These are phyloP conservation scores for Sarcophaga subvicina DNA, from an alignment of 2,888 invertebrate genomes.

Conservation along the genomic window DNA sequence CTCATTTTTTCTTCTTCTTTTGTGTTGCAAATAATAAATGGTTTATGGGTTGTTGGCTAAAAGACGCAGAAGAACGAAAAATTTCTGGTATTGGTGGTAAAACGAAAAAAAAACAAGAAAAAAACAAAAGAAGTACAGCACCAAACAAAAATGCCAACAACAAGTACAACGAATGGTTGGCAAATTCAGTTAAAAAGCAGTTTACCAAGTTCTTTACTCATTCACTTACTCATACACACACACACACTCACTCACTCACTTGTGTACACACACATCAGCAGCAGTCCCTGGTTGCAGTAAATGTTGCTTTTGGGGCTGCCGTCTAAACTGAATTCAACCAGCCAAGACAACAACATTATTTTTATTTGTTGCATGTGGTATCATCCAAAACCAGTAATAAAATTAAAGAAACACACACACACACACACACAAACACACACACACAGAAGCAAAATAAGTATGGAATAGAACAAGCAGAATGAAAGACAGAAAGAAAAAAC, in stretches of 20 bases:
- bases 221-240: neutral
- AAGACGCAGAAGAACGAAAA: slow-evolving; percentile 29
- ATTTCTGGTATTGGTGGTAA: slow-evolving; percentile 8
- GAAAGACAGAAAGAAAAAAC: neutral
- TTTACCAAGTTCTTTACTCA: slow-evolving; percentile 53
- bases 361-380: slow-evolving; percentile 34
- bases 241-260: neutral
- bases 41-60: slow-evolving; percentile 62
- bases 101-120: slow-evolving; percentile 24
- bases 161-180: slow-evolving; percentile 56
- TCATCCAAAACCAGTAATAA: slow-evolving; percentile 12
- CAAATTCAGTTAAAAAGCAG: slow-evolving; percentile 58
- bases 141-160: slow-evolving; percentile 68
- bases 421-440: neutral
- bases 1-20: neutral
- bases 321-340: slow-evolving; percentile 33
- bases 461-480: neutral
- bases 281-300: slow-evolving; percentile 1
- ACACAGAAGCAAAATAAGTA: too few relatives aligned
- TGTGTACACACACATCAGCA: neutral
- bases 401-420: neutral
- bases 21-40: slow-evolving; percentile 48
- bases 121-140: slow-evolving; percentile 59
- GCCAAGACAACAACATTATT: slow-evolving; percentile 28
- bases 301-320: slow-evolving; percentile 5